Percentiles rank a stretch among this genome's conserved stretches.
Conservation (phyloP, 2,888 invertebrate genomes). For the Melieria crassipennis region DNA sequence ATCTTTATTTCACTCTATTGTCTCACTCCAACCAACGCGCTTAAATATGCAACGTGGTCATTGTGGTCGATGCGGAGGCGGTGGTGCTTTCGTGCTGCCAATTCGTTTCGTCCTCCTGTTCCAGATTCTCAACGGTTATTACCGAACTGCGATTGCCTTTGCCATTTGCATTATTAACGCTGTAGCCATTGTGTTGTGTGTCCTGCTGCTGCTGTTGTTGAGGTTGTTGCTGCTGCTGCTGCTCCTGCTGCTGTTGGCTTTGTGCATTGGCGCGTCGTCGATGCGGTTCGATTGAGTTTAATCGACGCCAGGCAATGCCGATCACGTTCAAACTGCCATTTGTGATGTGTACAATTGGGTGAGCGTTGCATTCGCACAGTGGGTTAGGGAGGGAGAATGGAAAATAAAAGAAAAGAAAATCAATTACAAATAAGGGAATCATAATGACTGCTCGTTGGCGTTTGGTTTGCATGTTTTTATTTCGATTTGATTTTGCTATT, state of each 20-base stretch:
- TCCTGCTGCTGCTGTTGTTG: neutral
- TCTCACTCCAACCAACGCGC: neutral
- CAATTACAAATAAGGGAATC: no score
- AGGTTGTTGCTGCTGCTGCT: conserved; percentile 2
- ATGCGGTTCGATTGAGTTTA: conserved; percentile 49
- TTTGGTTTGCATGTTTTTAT: neutral
- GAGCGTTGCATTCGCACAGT: no score
- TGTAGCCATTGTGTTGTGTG: neutral
- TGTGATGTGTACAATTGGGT: neutral
- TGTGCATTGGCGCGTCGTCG: conserved; percentile 34
- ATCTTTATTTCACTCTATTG: neutral
- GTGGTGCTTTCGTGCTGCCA: conserved; percentile 5
- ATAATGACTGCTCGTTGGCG: no score
- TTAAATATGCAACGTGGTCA: conserved; percentile 52
- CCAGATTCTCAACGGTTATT: conserved; percentile 45
- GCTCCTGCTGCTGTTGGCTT: conserved; percentile 17
- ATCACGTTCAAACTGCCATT: conserved; percentile 14
- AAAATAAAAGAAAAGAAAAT: conserved; percentile 22
- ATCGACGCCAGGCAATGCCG: conserved; percentile 47
- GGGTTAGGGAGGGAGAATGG: conserved; percentile 15
- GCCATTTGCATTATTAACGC: neutral
- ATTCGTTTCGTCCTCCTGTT: conserved; percentile 32
- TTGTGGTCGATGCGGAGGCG: conserved; percentile 48
- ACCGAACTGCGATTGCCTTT: conserved; percentile 38
- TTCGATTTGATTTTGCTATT: neutral